phyloP scores from a whole-genome alignment of 2,888 invertebrate genomes.

The Phortica okadai region DNA sequence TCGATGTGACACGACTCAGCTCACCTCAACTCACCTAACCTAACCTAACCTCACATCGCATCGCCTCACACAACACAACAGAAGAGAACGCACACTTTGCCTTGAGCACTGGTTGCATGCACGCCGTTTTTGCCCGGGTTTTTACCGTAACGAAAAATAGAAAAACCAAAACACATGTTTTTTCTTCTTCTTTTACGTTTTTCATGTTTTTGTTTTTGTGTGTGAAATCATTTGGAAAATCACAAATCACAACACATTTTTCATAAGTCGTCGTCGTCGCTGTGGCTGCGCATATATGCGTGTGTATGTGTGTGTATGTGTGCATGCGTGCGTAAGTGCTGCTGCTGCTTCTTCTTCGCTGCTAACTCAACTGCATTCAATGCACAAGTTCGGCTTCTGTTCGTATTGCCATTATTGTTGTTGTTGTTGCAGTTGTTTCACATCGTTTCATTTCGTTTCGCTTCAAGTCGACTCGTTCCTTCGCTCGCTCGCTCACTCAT shows the following conservation, averaged over 20 bases:
- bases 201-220: too few species aligned
- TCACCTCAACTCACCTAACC: too few species aligned
- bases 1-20: too few species aligned
- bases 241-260: slow-evolving; percentile 45
- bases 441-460: not conserved
- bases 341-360: not conserved
- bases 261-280: not conserved
- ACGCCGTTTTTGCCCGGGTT: slow-evolving; percentile 41
- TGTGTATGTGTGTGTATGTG: too few species aligned
- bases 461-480: not conserved
- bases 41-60: too few species aligned
- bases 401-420: not conserved
- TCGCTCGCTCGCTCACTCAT: not conserved
- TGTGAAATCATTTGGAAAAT: slow-evolving; percentile 66
- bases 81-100: not conserved
- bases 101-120: not conserved
- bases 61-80: too few species aligned
- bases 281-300: too few species aligned
- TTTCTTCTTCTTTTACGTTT: too few species aligned
- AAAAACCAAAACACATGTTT: slow-evolving; percentile 70
- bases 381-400: not conserved
- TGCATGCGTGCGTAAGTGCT: too few species aligned
- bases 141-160: slow-evolving; percentile 46
- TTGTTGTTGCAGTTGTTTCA: not conserved
- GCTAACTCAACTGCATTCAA: not conserved